Base-by-base conservation (phyloP, 2,888 invertebrate genomes). In the Seira sanloemensis region DNA sequence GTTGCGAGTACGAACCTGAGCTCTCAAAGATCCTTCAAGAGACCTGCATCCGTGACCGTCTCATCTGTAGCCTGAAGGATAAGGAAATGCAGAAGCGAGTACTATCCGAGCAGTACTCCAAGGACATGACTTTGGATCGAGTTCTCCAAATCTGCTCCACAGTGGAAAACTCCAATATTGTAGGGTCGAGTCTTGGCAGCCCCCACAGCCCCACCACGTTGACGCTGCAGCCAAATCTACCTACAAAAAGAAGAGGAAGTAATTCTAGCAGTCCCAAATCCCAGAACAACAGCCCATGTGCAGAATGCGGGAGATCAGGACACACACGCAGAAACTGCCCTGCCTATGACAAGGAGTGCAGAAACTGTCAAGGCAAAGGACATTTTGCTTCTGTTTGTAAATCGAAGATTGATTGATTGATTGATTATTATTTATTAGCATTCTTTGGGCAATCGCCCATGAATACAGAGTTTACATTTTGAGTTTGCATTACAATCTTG, bases 31-130 rank as follows among this genome's bases (percentile, higher is more conserved):
- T 50, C 21, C 62, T 69, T 18, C 50, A 69, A 27, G 19, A 77
- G 23, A 54, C 27, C 26, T 54, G 77, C 1, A 77, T 77, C 21
- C 37, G 77, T 5, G 77, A 77, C 19, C 77, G 78, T 16, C 72
- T 72, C n/a, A 78, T 78, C 5, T 78, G 78, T 27, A 72, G 78
- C 0, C 71, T 71, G 2, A 12, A 16, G 19, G 37, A 78, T 65
- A 78, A 71, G 72, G 78, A 72, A 18, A 71, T 71, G 58, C 78
- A 78, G 37, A 7, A 65, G 5, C 19, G 21, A 5, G 58, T 78
- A 18, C 71, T 78, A 9, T 27, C 78, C 1, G 78, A 78, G 18
- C 71, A 78, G 37, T 46, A 71, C 65, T 24, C 24, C 0, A 19
- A 54, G 19, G 54, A 1, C 1, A 16, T 77, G 1, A 50, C 77